Base-by-base conservation (phyloP, 2,888 invertebrate genomes). In the Acleris emargana region DNA sequence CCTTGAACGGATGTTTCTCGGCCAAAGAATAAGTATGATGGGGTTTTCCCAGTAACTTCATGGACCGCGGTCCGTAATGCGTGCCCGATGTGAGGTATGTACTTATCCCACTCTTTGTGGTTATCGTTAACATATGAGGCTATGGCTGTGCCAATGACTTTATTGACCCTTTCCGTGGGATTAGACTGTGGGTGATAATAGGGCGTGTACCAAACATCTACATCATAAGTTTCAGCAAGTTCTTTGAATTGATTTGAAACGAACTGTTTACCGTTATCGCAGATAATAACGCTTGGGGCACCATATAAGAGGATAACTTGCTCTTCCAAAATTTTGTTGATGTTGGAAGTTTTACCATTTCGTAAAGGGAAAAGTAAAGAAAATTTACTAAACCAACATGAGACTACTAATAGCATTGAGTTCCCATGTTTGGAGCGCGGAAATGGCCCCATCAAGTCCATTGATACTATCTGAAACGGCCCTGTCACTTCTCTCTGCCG, bases 101-200 rank as follows among this genome's bases (percentile, higher is more conserved):
- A 58, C 38, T 62, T 58, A 51, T 79, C 79, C 78, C 68, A 71
- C 11, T 69, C 68, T 45, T 62, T 68, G 22, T 72, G 72, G n/a
- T 69, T 69, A 4, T 68, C 61, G 9, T 67, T 11, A n/a, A 70
- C 62, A 51, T 68, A 79, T 0, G 75, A 70, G 16, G 76, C 54
- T 7, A 81, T 72, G 47, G 73, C 74, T 5, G 74, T 73, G 11
- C 77, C 71, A 1, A 82, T 60, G 0, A 76, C 75, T 22, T 74
- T 58, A 67, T 82, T 82, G 0, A 75, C 72, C 0, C 78, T 60
- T 58, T 83, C 82, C 0, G 78, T 77, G 3, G 78, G 76, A 61
- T 83, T 82, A 1, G 69, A 67, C 68, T 83, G 81, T 0, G 82
- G 79, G 18, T 78, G 74, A 63, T 82, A 81, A 13, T 68, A 64